Percentiles rank a stretch among this genome's conserved stretches.
Conservation (phyloP, 2,113 vertebrate species). For the Caracal caracal region DNA sequence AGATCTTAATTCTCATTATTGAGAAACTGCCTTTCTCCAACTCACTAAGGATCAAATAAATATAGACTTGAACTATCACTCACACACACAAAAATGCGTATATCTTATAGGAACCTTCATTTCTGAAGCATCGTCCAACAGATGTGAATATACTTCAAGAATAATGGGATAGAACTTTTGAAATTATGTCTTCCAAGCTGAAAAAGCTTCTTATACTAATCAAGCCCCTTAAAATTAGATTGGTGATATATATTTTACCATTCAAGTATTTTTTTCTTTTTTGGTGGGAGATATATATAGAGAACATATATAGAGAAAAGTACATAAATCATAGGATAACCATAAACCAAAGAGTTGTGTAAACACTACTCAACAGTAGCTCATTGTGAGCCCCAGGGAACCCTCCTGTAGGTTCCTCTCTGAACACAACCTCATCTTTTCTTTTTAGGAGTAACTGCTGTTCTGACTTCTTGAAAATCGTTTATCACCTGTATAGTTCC, state of each 20-base stretch:
- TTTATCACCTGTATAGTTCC: neutral
- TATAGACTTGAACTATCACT: neutral
- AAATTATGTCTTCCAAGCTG: neutral
- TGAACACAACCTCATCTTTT: neutral
- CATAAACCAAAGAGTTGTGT: neutral
- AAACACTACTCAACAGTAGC: neutral
- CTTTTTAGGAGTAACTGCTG: neutral
- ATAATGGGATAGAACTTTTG: neutral
- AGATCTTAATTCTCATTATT: neutral
- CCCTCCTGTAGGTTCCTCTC: neutral
- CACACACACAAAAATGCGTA: neutral
- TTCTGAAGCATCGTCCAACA: neutral
- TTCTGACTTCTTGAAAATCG: neutral
- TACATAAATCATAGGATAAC: neutral
- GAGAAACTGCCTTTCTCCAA: neutral
- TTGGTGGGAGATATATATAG: no score
- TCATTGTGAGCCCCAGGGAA: neutral
- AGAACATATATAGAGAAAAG: neutral
- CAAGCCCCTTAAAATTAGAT: neutral
- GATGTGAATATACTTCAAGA: neutral
- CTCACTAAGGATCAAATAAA: neutral
- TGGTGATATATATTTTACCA: conserved; percentile 12
- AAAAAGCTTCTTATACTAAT: neutral
- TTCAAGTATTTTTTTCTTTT: neutral
- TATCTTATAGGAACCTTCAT: neutral